phyloP scores from a whole-genome alignment of 2,888 invertebrate species.

The Pammene fasciana region DNA sequence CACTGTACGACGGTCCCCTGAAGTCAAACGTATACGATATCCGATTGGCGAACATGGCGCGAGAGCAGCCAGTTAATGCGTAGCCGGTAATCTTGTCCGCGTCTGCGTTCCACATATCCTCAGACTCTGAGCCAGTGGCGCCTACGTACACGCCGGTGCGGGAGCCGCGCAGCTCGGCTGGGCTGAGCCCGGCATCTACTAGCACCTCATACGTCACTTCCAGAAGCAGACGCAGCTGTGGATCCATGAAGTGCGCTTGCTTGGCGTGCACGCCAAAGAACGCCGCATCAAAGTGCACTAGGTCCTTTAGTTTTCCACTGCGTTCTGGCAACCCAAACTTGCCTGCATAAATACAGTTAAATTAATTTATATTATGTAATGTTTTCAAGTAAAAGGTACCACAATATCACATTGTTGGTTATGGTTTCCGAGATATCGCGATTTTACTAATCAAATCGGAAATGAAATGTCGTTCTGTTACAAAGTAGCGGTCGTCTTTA shows the following conservation, averaged over 20 bases:
- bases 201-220: slow-evolving; percentile 97
- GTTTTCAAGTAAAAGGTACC: too few relatives aligned
- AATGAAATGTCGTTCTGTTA: too few relatives aligned
- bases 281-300: slow-evolving; percentile 92
- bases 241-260: slow-evolving; percentile 96
- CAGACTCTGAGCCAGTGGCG: slow-evolving; percentile 95
- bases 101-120: slow-evolving; percentile 92
- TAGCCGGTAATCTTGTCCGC: slow-evolving; percentile 95
- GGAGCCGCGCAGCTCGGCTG: slow-evolving; percentile 91
- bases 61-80: slow-evolving; percentile 95
- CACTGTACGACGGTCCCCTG: slow-evolving; percentile 95
- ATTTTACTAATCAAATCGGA: too few relatives aligned
- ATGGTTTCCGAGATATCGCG: too few relatives aligned
- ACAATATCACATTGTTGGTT: too few relatives aligned
- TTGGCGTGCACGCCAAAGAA: slow-evolving; percentile 97
- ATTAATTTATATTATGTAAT: too few relatives aligned
- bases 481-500: too few relatives aligned
- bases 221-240: slow-evolving; percentile 93
- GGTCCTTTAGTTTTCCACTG: slow-evolving; percentile 91
- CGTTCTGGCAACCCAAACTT: slow-evolving; percentile 91
- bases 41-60: slow-evolving; percentile 98
- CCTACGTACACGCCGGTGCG: slow-evolving; percentile 98
- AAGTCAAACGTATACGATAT: slow-evolving; percentile 98
- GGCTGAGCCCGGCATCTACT: slow-evolving; percentile 94
- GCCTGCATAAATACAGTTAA: slow-evolving; percentile 69